Conservation (phyloP, 2,797 vertebrate genomes). For the Phrynocephalus guinanensis region DNA sequence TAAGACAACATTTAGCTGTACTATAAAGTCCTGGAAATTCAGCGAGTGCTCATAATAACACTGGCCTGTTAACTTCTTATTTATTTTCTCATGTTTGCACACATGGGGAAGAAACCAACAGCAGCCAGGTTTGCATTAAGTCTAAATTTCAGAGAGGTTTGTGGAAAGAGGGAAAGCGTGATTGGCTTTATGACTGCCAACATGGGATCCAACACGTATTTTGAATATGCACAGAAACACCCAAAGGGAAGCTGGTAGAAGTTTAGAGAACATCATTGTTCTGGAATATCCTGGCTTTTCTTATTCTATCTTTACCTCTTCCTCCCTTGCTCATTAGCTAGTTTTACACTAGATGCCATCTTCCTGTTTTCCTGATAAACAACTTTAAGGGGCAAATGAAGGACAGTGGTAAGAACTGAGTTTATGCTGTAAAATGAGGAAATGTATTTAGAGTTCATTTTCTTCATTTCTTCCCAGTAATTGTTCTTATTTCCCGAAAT, state of each 20-base stretch:
- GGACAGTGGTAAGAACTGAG: background rate
- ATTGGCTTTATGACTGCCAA: background rate
- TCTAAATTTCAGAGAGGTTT: background rate
- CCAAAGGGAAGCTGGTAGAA: background rate
- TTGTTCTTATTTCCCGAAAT: background rate
- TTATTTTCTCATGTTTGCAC: conserved; percentile 45
- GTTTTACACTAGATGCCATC: background rate
- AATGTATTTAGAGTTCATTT: background rate
- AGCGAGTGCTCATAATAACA: conserved; percentile 19
- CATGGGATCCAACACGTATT: background rate
- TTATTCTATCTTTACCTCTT: background rate
- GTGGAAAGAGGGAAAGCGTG: background rate
- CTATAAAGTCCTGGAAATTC: conserved; percentile 22
- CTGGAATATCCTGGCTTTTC: too few species aligned
- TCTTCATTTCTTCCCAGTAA: too few species aligned
- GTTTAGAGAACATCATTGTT: background rate
- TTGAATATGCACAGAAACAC: background rate
- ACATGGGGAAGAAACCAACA: conserved; percentile 30
- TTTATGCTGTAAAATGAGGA: background rate
- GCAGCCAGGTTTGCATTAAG: conserved; percentile 13
- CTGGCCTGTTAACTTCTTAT: conserved; percentile 6
- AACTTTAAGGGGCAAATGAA: background rate
- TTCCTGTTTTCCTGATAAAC: background rate
- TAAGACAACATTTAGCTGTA: conserved; percentile 44
- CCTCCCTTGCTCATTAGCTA: background rate